These are phyloP conservation scores for Thunnus maccoyii DNA, from an alignment of 2,113 vertebrate species.

Conservation along the genomic window DNA sequence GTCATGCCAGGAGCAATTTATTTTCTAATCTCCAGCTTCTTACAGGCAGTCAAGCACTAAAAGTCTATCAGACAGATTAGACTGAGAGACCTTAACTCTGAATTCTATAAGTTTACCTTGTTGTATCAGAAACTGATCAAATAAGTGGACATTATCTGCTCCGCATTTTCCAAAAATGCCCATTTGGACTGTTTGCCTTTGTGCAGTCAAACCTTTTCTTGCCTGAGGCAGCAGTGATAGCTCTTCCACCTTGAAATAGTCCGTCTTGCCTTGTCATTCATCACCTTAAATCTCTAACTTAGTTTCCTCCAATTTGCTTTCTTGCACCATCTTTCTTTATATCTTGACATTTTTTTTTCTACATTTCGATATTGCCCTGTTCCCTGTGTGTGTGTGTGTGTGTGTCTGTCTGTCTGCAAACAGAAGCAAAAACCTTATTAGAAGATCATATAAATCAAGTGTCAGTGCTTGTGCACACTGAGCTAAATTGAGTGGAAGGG, in stretches of 20 bases:
- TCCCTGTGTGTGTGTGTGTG: not conserved
- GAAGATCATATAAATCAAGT: constrained; percentile 70
- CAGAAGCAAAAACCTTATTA: constrained; percentile 61
- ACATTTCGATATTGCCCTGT: not conserved
- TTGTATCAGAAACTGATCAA: constrained; percentile 44
- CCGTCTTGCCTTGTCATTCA: constrained; percentile 35
- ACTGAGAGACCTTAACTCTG: constrained; percentile 26
- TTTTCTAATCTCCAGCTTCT: constrained; percentile 7
- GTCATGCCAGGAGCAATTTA: constrained; percentile 13
- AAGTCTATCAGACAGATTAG: constrained; percentile 25
- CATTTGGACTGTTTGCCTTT: not conserved
- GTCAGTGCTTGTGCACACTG: constrained; percentile 56
- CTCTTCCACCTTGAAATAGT: constrained; percentile 15
- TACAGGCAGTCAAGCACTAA: not conserved
- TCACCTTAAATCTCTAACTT: constrained; percentile 40
- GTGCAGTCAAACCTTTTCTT: not conserved
- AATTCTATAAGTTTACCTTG: constrained; percentile 17
- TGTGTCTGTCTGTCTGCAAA: constrained; percentile 37
- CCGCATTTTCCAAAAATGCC: constrained; percentile 5
- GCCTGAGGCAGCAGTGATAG: constrained; percentile 19
- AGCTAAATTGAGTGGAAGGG: constrained; percentile 74
- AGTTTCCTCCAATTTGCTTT: constrained; percentile 22
- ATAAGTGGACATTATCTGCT: constrained; percentile 18
- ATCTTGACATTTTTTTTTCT: not conserved
- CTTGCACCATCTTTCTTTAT: constrained; percentile 18